These are phyloP conservation scores for Eutolmus rufibarbis DNA, from an alignment of 2,888 invertebrate genomes.

Conservation along the genomic window DNA sequence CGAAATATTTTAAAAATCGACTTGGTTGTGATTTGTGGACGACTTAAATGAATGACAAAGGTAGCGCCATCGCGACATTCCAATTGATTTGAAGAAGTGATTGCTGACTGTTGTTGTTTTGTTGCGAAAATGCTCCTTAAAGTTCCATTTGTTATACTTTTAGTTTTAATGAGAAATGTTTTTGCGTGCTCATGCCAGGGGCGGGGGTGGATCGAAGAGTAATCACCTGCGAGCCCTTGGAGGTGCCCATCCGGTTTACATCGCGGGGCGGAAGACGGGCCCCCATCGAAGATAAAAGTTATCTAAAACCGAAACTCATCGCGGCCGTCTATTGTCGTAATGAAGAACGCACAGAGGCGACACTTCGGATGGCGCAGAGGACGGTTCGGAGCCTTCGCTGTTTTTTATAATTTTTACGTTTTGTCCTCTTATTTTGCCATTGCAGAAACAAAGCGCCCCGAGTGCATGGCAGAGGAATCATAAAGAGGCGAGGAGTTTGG, in stretches of 20 bases:
- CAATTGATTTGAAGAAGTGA: not conserved
- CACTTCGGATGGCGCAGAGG: not conserved
- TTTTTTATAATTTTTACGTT: constrained; percentile 20
- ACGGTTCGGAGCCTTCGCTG: not conserved
- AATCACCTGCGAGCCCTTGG: not conserved
- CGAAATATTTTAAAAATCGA: not conserved
- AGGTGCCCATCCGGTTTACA: not conserved
- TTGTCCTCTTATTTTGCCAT: constrained; percentile 10
- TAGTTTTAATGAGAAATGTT: not conserved
- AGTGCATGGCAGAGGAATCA: not conserved
- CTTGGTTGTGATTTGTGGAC: not conserved
- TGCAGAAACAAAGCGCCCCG: not conserved
- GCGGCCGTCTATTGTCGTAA: constrained; percentile 26
- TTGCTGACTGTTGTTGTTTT: not conserved
- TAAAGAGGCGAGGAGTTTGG: constrained; percentile 23
- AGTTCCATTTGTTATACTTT: not conserved
- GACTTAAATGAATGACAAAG: not conserved
- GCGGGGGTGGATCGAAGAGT: not conserved
- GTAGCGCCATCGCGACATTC: not conserved
- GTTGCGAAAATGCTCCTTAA: not conserved
- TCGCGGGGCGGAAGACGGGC: not conserved
- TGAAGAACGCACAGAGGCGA: constrained; percentile 30
- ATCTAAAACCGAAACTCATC: constrained; percentile 22
- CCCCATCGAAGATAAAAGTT: not conserved
- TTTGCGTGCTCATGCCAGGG: not conserved